Evolutionary conservation across 2,113 vertebrate species (phyloP).

Genomic region (Xerus inauris): DNA sequence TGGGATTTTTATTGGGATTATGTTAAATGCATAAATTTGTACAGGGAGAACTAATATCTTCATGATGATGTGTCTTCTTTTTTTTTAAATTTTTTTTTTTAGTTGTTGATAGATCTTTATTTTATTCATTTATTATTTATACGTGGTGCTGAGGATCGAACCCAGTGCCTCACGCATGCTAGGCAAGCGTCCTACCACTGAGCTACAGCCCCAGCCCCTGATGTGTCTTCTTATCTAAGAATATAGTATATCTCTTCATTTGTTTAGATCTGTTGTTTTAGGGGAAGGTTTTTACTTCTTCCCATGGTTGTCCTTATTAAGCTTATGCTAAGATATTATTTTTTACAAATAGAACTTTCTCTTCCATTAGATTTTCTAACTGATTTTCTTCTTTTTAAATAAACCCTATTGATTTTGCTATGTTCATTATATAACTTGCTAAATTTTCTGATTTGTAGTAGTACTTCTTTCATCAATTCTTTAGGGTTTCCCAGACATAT

Average conservation of each 20-base stretch:
- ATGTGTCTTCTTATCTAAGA: neutral
- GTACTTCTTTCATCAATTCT: neutral
- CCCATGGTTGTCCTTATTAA: neutral
- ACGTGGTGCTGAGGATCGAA: no score
- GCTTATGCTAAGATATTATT: neutral
- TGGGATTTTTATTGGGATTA: neutral
- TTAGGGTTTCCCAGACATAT: neutral
- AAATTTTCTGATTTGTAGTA: neutral
- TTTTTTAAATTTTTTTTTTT: no score
- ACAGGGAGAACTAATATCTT: neutral
- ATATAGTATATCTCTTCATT: neutral
- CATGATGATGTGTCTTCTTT: neutral
- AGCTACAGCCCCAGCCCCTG: no score
- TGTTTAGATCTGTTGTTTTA: neutral
- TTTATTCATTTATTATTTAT: no score
- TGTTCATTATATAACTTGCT: neutral
- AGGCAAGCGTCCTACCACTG: no score
- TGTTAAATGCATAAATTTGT: neutral
- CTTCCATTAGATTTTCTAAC: neutral
- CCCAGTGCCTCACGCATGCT: no score
- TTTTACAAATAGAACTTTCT: neutral
- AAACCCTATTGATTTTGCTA: neutral
- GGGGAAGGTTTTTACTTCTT: neutral
- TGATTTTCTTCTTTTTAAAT: neutral
- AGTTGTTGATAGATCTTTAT: no score